phyloP scores from a whole-genome alignment of 2,113 vertebrate species.

The Ancistrus triradiatus region DNA sequence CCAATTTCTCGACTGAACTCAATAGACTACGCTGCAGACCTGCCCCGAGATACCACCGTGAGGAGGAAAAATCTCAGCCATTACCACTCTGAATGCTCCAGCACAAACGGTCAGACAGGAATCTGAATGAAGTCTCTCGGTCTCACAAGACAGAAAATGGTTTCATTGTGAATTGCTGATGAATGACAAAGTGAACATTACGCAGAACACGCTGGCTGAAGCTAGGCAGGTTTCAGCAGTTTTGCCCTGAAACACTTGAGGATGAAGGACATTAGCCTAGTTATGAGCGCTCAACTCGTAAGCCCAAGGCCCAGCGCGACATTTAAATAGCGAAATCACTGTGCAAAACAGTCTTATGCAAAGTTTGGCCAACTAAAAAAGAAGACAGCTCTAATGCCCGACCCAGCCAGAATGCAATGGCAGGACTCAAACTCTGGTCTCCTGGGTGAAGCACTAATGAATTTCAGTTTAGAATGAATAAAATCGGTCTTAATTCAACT shows the following conservation, averaged over 20 bases:
- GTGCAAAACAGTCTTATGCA: too few species aligned
- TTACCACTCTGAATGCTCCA: slow-evolving; percentile 4
- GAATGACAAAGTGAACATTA: slow-evolving; percentile 3
- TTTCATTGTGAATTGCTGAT: slow-evolving; percentile 17
- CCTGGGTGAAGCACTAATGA: too few species aligned
- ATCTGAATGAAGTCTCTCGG: neutral
- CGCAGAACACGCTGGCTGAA: neutral
- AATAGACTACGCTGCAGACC: slow-evolving; percentile 23
- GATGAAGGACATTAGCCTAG: neutral
- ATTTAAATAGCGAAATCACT: too few species aligned
- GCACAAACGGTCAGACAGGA: neutral
- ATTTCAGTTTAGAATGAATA: too few species aligned
- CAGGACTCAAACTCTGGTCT: too few species aligned
- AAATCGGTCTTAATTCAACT: too few species aligned
- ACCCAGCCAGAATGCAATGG: too few species aligned
- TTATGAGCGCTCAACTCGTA: too few species aligned
- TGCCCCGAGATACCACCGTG: slow-evolving; percentile 17
- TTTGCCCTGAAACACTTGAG: neutral
- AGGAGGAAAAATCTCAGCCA: neutral
- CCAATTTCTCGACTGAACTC: slow-evolving; percentile 40
- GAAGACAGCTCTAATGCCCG: too few species aligned
- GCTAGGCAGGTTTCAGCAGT: neutral
- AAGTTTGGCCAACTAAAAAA: too few species aligned
- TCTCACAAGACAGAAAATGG: neutral
- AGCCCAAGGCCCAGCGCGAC: too few species aligned